Evolutionary conservation across 37 sponge, comb jelly and placozoan species (phyloP).

Genomic region (Aplysina aerophoba): DNA sequence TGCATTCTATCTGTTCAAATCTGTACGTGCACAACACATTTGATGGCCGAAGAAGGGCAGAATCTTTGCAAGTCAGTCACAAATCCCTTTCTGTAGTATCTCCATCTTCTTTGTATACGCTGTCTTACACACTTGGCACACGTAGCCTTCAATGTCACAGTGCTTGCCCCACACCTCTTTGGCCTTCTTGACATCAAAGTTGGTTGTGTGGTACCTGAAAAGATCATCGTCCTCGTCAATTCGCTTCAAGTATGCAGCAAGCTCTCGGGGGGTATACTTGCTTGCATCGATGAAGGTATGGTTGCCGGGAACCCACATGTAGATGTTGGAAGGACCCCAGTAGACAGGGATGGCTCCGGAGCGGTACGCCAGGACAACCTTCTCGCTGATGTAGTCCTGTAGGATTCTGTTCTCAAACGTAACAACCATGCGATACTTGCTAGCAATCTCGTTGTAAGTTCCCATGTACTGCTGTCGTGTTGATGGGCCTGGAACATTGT

Average conservation of each 20-base stretch:
- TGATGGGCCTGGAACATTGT: not conserved
- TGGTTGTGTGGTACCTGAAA: slow-evolving; percentile 24
- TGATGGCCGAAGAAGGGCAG: too few relatives aligned
- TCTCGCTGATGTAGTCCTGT: slow-evolving; percentile 26
- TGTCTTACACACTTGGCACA: slow-evolving; percentile 2
- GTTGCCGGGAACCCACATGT: slow-evolving; percentile 23
- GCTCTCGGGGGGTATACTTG: slow-evolving; percentile 1
- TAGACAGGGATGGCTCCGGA: slow-evolving; percentile 32
- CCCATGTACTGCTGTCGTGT: not conserved
- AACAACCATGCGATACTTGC: slow-evolving; percentile 1
- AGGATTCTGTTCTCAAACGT: slow-evolving; percentile 26
- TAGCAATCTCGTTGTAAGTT: not conserved
- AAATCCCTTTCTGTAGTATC: not conserved
- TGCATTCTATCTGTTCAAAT: too few relatives aligned
- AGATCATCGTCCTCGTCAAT: slow-evolving; percentile 6
- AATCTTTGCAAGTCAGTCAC: too few relatives aligned
- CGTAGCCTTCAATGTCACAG: not conserved
- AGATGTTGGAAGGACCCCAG: slow-evolving; percentile 23
- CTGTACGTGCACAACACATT: too few relatives aligned
- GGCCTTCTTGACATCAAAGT: slow-evolving; percentile 18
- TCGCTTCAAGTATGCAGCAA: slow-evolving; percentile 13
- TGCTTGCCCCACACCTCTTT: not conserved
- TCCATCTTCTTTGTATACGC: not conserved
- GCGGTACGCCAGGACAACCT: not conserved
- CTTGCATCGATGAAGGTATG: slow-evolving; percentile 24